These are phyloP conservation scores for Ptyas mucosa DNA, from an alignment of 2,113 vertebrate species.

Conservation along the genomic window DNA sequence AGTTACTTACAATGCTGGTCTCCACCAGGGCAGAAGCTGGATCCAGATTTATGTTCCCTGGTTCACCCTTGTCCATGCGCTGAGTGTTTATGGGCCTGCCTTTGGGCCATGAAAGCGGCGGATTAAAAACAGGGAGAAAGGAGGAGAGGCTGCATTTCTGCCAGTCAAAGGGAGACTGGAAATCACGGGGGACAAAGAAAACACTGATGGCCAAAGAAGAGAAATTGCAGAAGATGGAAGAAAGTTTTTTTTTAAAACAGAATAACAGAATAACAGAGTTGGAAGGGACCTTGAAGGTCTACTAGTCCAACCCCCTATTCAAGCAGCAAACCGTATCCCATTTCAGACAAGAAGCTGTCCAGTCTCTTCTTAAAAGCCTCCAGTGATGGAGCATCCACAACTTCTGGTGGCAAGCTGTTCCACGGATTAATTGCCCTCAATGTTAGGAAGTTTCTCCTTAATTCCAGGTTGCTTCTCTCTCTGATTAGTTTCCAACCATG, in stretches of 20 bases:
- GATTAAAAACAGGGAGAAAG: not conserved
- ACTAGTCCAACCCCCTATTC: not conserved
- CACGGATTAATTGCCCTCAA: no score
- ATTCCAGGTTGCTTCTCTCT: no score
- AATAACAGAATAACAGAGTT: not conserved
- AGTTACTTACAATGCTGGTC: not conserved
- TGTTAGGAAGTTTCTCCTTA: no score
- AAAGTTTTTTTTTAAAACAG: not conserved
- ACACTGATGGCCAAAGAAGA: not conserved
- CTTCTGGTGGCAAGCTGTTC: no score
- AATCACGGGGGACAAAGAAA: not conserved
- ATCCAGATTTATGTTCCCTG: not conserved
- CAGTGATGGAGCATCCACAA: no score
- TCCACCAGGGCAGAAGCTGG: not conserved
- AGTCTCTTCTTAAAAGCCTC: no score
- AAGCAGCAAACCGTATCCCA: not conserved
- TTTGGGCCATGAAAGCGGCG: not conserved
- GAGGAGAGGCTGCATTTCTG: constrained; percentile 2
- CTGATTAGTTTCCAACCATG: no score
- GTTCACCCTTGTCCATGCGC: not conserved
- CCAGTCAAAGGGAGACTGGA: not conserved
- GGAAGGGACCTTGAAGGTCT: not conserved
- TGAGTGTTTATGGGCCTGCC: not conserved
- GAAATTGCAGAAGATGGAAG: not conserved
- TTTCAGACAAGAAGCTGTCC: not conserved